Evolutionary conservation across 1,140 invertebrate species (phyloP), one percentile per base, ranked within the genome.

Genomic region (Solenopsis fugax): DNA sequence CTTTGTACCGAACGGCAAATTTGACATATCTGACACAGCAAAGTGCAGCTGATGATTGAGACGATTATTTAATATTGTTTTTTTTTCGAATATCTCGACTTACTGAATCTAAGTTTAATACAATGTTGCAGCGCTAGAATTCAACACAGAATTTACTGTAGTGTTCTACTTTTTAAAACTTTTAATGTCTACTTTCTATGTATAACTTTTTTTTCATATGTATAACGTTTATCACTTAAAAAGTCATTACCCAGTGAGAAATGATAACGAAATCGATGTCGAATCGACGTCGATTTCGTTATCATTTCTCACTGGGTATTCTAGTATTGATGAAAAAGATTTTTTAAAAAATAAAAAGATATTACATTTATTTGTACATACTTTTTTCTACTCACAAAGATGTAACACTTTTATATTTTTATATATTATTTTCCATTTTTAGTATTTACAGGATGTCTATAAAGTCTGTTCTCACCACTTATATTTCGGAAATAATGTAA

Each of bases 1-100:
- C 13, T n/a, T 37, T 77, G 62, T 76, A 89, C 37, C 29, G 56
- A 71, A 64, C 12, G 37, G 16, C 13, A 7, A 78, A 41, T 12
- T 29, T 29, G 29, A 45, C 24, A 29, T 41, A 73, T 85, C 52
- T 80, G 56, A 72, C 62, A 81, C 54, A n/a, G 24, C 4, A 7
- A 56, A 45, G 6, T 45, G 21, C 7, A 58, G 0, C 4, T 4
- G 29, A 60, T 48, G 9, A 54, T 50, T 24, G 50, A 69, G n/a
- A 80, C 12, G 4, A 67, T 45, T 24, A 37, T n/a, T 9, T 29
- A 2, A 29, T 29, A 29, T 2, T 29, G 29, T 0, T 65, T 45
- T 72, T 72, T 72, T 48, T 72, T 13, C 9, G 4, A 67, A 65
- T 13, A 5, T 29, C 16, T 52, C 10, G 1, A 78, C 5, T 67